Evolutionary conservation across 2,888 invertebrate genomes (phyloP).

Genomic region (Mermis nigrescens): DNA sequence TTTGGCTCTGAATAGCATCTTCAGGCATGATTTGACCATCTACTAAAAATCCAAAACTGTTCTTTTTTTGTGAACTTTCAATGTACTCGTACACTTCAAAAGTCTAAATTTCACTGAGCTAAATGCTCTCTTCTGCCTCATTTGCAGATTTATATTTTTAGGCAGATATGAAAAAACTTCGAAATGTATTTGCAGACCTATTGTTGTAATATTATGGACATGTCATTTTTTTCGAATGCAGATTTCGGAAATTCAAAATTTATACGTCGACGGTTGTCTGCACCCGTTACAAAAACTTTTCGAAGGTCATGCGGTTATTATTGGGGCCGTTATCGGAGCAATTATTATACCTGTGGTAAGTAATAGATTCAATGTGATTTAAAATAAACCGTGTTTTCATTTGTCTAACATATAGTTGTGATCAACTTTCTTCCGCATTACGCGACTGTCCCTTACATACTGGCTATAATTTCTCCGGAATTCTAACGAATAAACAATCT

Average conservation of each 20-base stretch:
- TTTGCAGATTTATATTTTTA: too few relatives aligned
- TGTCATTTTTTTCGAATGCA: too few relatives aligned
- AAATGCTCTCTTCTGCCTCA: too few relatives aligned
- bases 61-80: too few relatives aligned
- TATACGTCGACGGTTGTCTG: slow-evolving; percentile 24
- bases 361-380: not conserved
- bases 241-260: slow-evolving; percentile 10
- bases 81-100: too few relatives aligned
- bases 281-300: slow-evolving; percentile 25
- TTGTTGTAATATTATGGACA: too few relatives aligned
- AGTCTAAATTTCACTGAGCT: too few relatives aligned
- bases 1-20: too few relatives aligned
- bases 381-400: not conserved
- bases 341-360: slow-evolving; percentile 30
- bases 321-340: slow-evolving; percentile 27
- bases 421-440: not conserved
- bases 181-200: too few relatives aligned
- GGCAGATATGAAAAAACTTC: too few relatives aligned
- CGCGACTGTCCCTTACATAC: not conserved
- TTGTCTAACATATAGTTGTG: not conserved
- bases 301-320: slow-evolving; percentile 28
- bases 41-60: too few relatives aligned
- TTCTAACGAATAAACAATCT: not conserved
- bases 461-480: not conserved
- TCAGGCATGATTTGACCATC: too few relatives aligned